Evolutionary conservation across 1,140 invertebrate genomes (phyloP), one percentile per base, ranked within the genome.

Genomic region (Drosophila melanogaster): DNA sequence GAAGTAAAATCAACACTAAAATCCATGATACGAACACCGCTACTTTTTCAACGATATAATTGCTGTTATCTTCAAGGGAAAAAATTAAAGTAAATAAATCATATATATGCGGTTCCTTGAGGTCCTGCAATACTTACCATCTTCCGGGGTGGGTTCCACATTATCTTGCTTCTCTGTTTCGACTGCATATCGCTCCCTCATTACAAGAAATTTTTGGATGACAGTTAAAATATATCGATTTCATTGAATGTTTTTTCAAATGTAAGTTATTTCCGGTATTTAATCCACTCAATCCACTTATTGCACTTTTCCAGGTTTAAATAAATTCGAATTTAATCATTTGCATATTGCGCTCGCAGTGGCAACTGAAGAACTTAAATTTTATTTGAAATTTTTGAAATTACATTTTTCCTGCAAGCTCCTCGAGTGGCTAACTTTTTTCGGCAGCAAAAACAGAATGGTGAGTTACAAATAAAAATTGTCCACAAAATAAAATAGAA

Each of bases 1-100:
- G 97, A 60, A 98, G 94, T 0, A 96, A 97, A 10, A 96, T 80
- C 56, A 97, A 93, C 43, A 97, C 93, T 3, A 97, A 87, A 11
- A 96, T 64, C 62, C 96, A 93, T 12, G 97, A 97, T 40, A 96
- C 92, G n/a, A 95, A 89, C 8, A 95, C 96, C 1, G 97, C 95
- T n/a, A 97, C 93, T 66, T 95, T 93, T 89, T 98, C 97, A 33
- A 79, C 54, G 0, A 26, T 6, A 0, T 49, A 6, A 4, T 37
- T 30, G 0, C 40, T 11, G 1, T 62, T 11, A 24, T 38, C 24
- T 56, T 5, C 10, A 0, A 12, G 22, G 12, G 12, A 14, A 11
- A 11, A 11, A 4, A 0, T 2, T 12, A 10, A 17, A 5, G 2
- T 14, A 1, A 22, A 11, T 19, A 11, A 8, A 0, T 2, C 8